Evolutionary conservation across 2,888 invertebrate species (phyloP), one percentile per base, ranked within the genome.

Genomic region (Cotesia congregata): DNA sequence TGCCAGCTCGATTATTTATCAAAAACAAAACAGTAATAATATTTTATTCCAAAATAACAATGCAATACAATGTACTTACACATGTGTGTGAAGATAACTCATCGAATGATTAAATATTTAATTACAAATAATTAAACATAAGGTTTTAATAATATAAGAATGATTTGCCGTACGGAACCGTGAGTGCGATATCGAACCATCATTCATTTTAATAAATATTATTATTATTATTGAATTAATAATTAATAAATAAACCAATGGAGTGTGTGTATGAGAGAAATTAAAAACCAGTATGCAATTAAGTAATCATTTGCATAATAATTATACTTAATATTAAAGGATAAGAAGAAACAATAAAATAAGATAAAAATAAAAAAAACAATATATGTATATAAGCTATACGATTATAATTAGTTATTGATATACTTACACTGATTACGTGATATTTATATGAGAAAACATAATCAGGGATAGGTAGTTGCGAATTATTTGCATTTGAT

Each of bases 41-140:
- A 30, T 30, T 85, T 83, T 84, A 88, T 87, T 88, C 86, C 86
- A 87, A 88, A 89, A 86, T 85, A 81, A 85, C 85, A 87, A 88
- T 89, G 88, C 88, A 88, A 88, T 87, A 88, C 83, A 81, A 20
- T 30, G 88, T 88, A 89, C 86, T 7, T 50, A 84, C 82, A 82
- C 83, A 85, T 83, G 83, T 76, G 79, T 71, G 62, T 67, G 73
- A 40, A 50, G 65, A 67, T 61, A 38, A 60, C 71, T 78, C 72
- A 74, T 67, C 65, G 67, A 67, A 64, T 73, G 72, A 67, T 61
- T 68, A 75, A 69, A 38, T 64, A 75, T 65, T 69, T 70, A 65
- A 50, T 12, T 12, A 12, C 12, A 50, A 12, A 38, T 64, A 75
- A 67, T 69, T 70, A 65, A 50, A 50, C 50, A 12, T 50, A 50